Base-by-base conservation (phyloP, 2,113 vertebrate genomes). In the Zosterops lateralis region DNA sequence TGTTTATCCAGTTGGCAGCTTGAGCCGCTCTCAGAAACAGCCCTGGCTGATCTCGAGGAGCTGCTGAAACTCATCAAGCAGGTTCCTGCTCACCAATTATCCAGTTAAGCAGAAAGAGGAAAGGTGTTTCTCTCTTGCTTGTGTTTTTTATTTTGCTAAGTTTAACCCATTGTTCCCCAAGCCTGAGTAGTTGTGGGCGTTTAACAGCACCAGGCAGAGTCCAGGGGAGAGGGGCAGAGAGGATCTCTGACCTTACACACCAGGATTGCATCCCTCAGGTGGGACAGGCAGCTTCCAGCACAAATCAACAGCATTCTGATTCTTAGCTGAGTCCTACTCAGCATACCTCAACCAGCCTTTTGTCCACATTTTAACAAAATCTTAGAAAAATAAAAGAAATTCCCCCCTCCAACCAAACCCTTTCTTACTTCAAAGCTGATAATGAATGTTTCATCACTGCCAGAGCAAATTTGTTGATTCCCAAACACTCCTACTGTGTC, bases 41-140 rank as follows among this genome's bases (percentile, higher is more conserved):
- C 81, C 93, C 82, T 81, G 78, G 73, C 65, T 91, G 84, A 87
- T 87, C 90, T 89, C 29, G 28, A 58, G 88, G 80, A 92, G 87
- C 90, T 96, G 91, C 89, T 96, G 89, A 95, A 97, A 94, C 93
- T 96, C 94, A 96, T 91, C 92, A 54, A 57, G 93, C 92, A 96
- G 82, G 92, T 96, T 96, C 92, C 84, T 94, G 73, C 85, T 92
- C 86, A 86, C 74, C 74, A 90, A 96, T 97, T 96, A 96, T 50
- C 80, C 90, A 90, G 76, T 78, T 92, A 80, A 86, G 89, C 93
- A 94, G 95, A 95, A 94, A 84, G 77, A 94, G 50, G 81, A 96
- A 95, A 96, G 88, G 89, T 89, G 80, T 79, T 96, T 50, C 47
- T 95, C 74, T 96, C 83, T 44, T 88, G 84, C 64, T 77, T 83